Evolutionary conservation across 2,888 invertebrate genomes (phyloP), one percentile per base, ranked within the genome.

Genomic region (Latheticus oryzae): DNA sequence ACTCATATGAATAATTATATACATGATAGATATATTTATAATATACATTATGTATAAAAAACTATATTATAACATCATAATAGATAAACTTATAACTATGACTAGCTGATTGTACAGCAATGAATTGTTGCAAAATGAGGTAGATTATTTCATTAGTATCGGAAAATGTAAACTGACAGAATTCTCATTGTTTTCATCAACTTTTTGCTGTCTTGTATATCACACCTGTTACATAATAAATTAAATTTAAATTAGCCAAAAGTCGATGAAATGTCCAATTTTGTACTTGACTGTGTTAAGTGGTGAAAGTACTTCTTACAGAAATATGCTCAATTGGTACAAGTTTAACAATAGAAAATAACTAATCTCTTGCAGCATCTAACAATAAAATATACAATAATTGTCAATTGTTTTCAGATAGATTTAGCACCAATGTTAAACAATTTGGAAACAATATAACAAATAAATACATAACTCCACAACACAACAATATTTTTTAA

Each of bases 51-150:
- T 58, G 52, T 61, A 62, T 68, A 71, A 65, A 72, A 69, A 67
- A 65, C 64, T 66, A 67, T 65, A 62, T 60, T 62, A 58, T 61
- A 65, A 53, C 38, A 43, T 42, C 28, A 40, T 60, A 65, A n/a
- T 60, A 66, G 62, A 67, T 62, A 67, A 65, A 69, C 75, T 77
- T 75, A 76, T 63, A 74, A 71, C 78, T 78, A 78, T 78, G 78
- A 78, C 78, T 78, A 78, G 78, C 78, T 78, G 78, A 75, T 76
- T 76, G 75, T 78, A 78, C 78, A 78, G 78, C 78, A 78, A 76
- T 76, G 75, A 72, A 76, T 76, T 78, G 77, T 78, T 77, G 75
- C 74, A 75, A 72, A 73, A 75, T 78, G 78, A 78, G 78, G 78
- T 78, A 78, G 78, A 75, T 76, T 70, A 63, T 62, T 57, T 68